Base-by-base conservation (phyloP, 1,140 invertebrate species). In the Sminthurides bifidus region DNA sequence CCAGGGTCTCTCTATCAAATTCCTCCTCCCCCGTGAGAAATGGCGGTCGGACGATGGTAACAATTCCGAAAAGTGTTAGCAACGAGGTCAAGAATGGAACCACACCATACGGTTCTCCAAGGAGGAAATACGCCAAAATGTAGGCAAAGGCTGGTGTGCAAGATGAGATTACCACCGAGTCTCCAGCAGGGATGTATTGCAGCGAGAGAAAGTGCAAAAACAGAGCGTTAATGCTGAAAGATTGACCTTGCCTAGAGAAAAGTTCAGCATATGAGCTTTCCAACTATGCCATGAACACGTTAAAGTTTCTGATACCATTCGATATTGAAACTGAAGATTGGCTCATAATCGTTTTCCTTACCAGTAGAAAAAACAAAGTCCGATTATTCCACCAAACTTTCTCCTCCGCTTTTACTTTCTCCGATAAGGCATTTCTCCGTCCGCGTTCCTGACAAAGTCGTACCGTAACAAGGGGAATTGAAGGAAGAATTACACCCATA, bases 401-500 rank as follows among this genome's bases (percentile, higher is more conserved):
- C 14, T 8, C 19, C 21, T 40, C 30, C 12, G 4, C 17, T 27
- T 52, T 26, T 4, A 14, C n/a, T 12, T 27, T 26, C 29, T 52
- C 30, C 21, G 3, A 3, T 38, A 1, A 38, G 29, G 19, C 31
- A 15, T 19, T 6, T 40, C 41, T 15, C 12, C 41, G 26, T n/a
- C 41, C 35, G 3, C 38, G 14, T 37, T n/a, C 15, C 5, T 31
- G 27, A 27, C 26, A 38, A 29, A 50, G 53, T 14, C 26, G 30
- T 21, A 17, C 27, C 6, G 71, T 45, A 6, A 73, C 57, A 6
- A 70, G 46, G 0, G 69, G 66, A 4, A 73, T 38, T 8, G 69
- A 65, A 17, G 71, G 69, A 4, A 71, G 35, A 8, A 74, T 58
- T 24, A 72, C 67, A 3, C 70, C 72, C 2, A 70, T 51, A 57